Evolutionary conservation across 2,888 invertebrate genomes (phyloP).

Genomic region (Diplazon laetatorius): DNA sequence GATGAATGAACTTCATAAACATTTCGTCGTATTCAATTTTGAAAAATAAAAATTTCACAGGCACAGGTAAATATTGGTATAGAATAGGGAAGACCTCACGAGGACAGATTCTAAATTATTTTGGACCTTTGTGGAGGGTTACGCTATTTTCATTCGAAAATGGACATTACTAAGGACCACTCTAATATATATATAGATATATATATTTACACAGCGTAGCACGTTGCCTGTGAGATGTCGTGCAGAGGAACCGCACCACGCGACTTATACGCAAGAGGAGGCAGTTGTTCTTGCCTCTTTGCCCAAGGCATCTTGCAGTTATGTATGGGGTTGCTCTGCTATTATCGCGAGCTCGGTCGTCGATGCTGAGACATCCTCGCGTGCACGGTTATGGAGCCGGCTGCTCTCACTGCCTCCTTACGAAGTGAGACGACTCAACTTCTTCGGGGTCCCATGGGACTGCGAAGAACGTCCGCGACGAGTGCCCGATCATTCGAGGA

Average conservation of each 20-base stretch:
- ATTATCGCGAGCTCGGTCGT: background rate
- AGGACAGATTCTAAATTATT: no score
- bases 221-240: background rate
- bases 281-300: conserved; percentile 38
- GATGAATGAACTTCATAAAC: no score
- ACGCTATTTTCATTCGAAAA: no score
- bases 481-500: conserved; percentile 45
- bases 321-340: conserved; percentile 27
- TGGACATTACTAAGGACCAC: no score
- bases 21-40: no score
- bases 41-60: no score
- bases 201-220: background rate
- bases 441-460: conserved; percentile 51
- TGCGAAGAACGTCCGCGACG: conserved; percentile 22
- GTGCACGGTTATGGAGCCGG: conserved; percentile 14
- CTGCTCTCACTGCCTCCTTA: conserved; percentile 38
- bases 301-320: conserved; percentile 31
- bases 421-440: conserved; percentile 56
- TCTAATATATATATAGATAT: no score
- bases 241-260: conserved; percentile 16
- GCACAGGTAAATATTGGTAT: no score
- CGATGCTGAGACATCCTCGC: conserved; percentile 27
- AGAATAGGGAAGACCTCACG: no score
- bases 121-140: no score
- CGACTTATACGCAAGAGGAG: conserved; percentile 57